Evolutionary conservation across 2,888 invertebrate genomes (phyloP).

Genomic region (Linnaemya vulpina): DNA sequence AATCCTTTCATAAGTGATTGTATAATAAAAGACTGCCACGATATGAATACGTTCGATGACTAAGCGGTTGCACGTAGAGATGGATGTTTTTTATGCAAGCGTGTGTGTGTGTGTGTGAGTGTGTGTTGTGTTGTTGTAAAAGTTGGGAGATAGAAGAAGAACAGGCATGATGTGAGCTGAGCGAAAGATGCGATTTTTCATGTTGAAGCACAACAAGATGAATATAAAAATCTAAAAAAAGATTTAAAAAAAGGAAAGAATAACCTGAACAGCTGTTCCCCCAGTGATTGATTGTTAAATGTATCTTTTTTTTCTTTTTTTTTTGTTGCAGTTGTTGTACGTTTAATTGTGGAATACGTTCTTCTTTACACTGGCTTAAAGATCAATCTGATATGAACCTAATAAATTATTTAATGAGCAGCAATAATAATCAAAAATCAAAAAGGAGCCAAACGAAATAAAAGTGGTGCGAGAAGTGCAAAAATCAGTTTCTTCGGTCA

Average conservation of each 20-base stretch:
- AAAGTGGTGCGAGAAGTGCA: neutral
- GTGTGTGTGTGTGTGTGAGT: neutral
- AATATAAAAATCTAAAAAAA: conserved; percentile 21
- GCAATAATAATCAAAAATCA: neutral
- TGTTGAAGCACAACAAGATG: conserved; percentile 29
- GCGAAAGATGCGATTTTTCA: conserved; percentile 49
- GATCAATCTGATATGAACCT: conserved; percentile 56
- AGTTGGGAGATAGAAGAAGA: conserved; percentile 18
- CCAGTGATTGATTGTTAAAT: conserved; percentile 60
- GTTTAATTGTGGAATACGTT: conserved; percentile 31
- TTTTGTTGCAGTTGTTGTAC: conserved; percentile 7
- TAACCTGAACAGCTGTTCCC: conserved; percentile 57
- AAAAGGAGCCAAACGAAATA: neutral
- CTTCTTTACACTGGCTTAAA: conserved; percentile 8
- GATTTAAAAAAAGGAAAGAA: neutral
- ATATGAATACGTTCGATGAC: conserved; percentile 25
- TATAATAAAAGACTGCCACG: conserved; percentile 40
- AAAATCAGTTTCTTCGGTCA: neutral
- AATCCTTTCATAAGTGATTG: conserved; percentile 70
- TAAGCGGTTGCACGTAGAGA: conserved; percentile 5
- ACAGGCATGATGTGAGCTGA: neutral
- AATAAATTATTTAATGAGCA: conserved; percentile 51
- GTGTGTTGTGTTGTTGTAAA: neutral
- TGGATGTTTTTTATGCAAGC: too few relatives aligned
- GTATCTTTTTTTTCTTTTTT: conserved; percentile 5